phyloP scores from a whole-genome alignment of 2,797 vertebrate genomes.

The Tinamus major region DNA sequence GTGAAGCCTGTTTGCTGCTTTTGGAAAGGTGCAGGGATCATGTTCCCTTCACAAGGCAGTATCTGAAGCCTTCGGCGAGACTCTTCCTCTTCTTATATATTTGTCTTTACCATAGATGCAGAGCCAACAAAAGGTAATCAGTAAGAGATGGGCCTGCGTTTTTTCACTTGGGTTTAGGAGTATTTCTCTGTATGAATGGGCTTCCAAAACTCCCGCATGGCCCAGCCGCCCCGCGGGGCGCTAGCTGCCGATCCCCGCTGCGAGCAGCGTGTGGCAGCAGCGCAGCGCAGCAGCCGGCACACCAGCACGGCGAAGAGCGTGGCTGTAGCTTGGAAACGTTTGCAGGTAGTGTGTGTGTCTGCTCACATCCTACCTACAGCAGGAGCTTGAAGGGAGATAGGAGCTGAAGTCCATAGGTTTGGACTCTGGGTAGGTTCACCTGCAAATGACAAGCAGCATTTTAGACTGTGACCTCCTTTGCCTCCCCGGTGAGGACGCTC shows the following conservation, averaged over 20 bases:
- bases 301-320: neutral
- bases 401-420: neutral
- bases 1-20: neutral
- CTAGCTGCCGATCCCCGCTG: neutral
- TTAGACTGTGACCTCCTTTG: neutral
- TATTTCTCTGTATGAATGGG: neutral
- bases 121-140: rapidly evolving
- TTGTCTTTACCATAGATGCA: neutral
- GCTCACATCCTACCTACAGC: neutral
- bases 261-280: rapidly evolving
- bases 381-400: neutral
- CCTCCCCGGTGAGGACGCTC: rapidly evolving
- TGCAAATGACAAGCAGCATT: neutral
- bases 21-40: neutral
- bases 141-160: neutral
- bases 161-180: neutral
- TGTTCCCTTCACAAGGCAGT: neutral
- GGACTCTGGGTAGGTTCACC: neutral
- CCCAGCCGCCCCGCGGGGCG: neutral
- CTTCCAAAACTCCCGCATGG: neutral
- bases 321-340: rapidly evolving
- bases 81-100: neutral
- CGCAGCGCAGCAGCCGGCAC: neutral
- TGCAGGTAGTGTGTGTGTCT: neutral
- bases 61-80: neutral